Evolutionary conservation across 2,888 invertebrate species (phyloP).

Genomic region (Nysson spinosus): DNA sequence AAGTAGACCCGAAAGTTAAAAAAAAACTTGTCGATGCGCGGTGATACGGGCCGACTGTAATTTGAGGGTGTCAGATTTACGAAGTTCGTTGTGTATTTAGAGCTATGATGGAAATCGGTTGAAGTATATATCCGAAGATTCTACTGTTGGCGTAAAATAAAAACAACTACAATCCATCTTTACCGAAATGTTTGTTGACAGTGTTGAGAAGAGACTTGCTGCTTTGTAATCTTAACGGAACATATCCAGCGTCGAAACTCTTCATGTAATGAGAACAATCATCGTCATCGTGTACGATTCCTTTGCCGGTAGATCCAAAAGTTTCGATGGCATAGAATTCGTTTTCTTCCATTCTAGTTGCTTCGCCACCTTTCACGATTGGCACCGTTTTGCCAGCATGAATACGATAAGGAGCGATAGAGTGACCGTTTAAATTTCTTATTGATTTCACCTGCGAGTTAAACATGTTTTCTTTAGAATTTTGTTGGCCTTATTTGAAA

Average conservation of each 20-base stretch:
- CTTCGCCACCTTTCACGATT: constrained; percentile 99
- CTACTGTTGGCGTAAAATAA: no score
- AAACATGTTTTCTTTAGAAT: not conserved
- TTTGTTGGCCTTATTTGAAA: no score
- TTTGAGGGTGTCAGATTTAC: no score
- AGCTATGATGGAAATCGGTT: no score
- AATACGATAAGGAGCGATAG: constrained; percentile 98
- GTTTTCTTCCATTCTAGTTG: constrained; percentile 98
- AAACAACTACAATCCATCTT: constrained; percentile 27
- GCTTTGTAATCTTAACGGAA: constrained; percentile 93
- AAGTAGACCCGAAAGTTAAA: no score
- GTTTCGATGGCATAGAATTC: constrained; percentile 99
- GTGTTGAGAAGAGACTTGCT: constrained; percentile 94
- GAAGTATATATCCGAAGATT: no score
- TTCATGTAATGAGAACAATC: constrained; percentile 99
- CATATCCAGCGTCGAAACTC: constrained; percentile 95
- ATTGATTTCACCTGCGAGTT: constrained; percentile 90
- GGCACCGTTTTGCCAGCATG: constrained; percentile 99
- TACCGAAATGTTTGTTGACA: constrained; percentile 97
- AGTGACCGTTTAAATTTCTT: constrained; percentile 98
- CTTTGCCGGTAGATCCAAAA: constrained; percentile 97
- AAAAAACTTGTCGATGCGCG: no score
- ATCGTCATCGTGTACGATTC: constrained; percentile 98
- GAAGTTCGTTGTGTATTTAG: no score
- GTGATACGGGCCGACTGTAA: no score